Conservation (phyloP, 2,888 invertebrate species). For the Hirudinaria manillensis region DNA sequence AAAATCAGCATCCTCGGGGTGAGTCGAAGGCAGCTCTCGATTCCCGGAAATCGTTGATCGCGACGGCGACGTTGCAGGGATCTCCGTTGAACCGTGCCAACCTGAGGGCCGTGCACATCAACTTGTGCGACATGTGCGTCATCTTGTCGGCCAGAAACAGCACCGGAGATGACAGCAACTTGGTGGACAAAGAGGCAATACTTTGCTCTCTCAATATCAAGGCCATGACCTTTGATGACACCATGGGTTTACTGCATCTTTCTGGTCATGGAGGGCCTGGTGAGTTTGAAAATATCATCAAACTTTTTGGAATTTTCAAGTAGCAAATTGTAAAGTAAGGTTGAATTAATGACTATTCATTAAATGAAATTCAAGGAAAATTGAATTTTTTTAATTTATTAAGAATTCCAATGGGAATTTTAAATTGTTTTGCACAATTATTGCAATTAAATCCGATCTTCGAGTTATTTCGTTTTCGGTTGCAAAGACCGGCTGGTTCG, state of each 20-base stretch:
- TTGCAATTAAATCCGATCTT: too few relatives aligned
- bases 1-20: slow-evolving; percentile 85
- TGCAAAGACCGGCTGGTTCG: too few relatives aligned
- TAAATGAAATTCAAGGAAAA: neutral
- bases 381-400: too few relatives aligned
- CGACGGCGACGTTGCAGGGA: slow-evolving; percentile 63
- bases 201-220: slow-evolving; percentile 98
- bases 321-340: neutral
- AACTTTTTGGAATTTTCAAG: neutral
- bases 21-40: slow-evolving; percentile 23
- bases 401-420: too few relatives aligned
- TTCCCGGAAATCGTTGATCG: too few relatives aligned
- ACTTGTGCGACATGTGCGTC: slow-evolving; percentile 99
- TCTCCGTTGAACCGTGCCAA: slow-evolving; percentile 92
- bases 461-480: too few relatives aligned
- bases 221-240: slow-evolving; percentile 69
- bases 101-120: slow-evolving; percentile 97
- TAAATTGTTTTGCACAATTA: neutral
- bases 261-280: slow-evolving; percentile 40
- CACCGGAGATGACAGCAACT: slow-evolving; percentile 81
- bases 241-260: slow-evolving; percentile 60
- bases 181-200: slow-evolving; percentile 99
- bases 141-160: slow-evolving; percentile 80
- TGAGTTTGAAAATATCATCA: neutral
- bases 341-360: neutral